Evolutionary conservation across 2,113 vertebrate species (phyloP).

Genomic region (Varanus salvator): DNA sequence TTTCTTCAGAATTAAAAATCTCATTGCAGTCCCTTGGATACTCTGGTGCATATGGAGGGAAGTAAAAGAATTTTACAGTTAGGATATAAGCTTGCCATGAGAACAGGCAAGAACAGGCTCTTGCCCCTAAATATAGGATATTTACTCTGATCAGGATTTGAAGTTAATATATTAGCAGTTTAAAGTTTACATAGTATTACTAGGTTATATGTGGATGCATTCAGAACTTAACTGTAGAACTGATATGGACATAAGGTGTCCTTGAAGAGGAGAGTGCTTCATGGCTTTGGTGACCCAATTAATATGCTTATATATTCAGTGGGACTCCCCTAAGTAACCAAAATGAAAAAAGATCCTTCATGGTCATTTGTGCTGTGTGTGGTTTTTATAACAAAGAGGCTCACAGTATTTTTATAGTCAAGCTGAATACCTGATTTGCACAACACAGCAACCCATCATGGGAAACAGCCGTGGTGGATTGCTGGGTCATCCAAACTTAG

Average conservation of each 20-base stretch:
- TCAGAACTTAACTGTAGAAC: background rate
- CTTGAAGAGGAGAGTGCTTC: background rate
- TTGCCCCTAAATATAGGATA: background rate
- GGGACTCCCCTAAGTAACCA: background rate
- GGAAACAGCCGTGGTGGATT: too few relatives aligned
- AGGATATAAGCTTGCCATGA: constrained; percentile 3
- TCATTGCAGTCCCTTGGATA: constrained; percentile 86
- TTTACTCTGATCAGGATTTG: background rate
- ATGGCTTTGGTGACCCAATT: background rate
- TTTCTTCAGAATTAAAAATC: constrained; percentile 83
- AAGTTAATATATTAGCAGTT: background rate
- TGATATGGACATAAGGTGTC: background rate
- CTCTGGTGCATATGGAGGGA: constrained; percentile 58
- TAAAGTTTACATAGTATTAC: background rate
- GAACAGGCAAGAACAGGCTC: background rate
- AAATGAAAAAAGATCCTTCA: background rate
- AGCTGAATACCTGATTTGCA: too few relatives aligned
- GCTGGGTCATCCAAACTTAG: too few relatives aligned
- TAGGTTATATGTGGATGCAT: background rate
- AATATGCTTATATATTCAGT: background rate
- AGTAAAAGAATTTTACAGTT: constrained; percentile 6
- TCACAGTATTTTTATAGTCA: background rate
- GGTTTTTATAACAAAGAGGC: background rate
- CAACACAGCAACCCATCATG: too few relatives aligned
- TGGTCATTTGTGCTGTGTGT: background rate